A percentile compares a stretch with the other conserved stretches of the same genome.
Evolutionary conservation across 2,113 vertebrate species (phyloP).

Genomic region (Phyllostomus discolor): DNA sequence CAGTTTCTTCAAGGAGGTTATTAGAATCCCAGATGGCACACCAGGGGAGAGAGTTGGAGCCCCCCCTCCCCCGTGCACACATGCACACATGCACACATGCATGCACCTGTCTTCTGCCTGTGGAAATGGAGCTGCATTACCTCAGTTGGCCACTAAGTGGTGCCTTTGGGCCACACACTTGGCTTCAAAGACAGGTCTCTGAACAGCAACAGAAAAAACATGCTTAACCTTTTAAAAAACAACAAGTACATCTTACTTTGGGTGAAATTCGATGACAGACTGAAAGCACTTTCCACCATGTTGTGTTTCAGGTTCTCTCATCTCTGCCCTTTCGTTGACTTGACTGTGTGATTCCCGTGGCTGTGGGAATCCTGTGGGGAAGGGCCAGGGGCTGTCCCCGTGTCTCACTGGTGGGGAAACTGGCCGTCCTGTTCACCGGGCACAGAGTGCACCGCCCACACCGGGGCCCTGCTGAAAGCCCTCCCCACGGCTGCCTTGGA

Average conservation of each 20-base stretch:
- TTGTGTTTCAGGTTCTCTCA: not conserved
- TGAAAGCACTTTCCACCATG: slow-evolving; percentile 11
- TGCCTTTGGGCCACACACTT: slow-evolving; percentile 4
- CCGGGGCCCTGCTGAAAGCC: not conserved
- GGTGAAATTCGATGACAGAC: slow-evolving; percentile 25
- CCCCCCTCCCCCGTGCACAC: rapidly evolving
- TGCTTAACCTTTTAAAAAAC: slow-evolving; percentile 31
- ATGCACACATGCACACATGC: not conserved
- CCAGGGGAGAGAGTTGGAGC: not conserved
- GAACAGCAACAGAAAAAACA: slow-evolving; percentile 42
- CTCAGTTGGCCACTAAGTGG: slow-evolving; percentile 27
- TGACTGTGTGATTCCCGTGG: not conserved
- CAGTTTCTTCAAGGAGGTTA: not conserved
- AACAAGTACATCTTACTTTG: slow-evolving; percentile 45
- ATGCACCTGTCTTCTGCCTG: too few species aligned
- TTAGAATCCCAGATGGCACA: not conserved
- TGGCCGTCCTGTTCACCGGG: not conserved
- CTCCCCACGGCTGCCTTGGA: not conserved
- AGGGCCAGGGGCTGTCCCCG: not conserved
- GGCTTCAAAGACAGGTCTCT: not conserved
- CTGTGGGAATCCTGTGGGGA: not conserved
- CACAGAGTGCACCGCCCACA: not conserved
- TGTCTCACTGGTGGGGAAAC: not conserved
- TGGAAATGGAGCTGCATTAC: not conserved
- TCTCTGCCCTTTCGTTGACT: not conserved